These are phyloP conservation scores for Petrolisthes manimaculis DNA, from an alignment of 2,888 invertebrate species.

Conservation along the genomic window DNA sequence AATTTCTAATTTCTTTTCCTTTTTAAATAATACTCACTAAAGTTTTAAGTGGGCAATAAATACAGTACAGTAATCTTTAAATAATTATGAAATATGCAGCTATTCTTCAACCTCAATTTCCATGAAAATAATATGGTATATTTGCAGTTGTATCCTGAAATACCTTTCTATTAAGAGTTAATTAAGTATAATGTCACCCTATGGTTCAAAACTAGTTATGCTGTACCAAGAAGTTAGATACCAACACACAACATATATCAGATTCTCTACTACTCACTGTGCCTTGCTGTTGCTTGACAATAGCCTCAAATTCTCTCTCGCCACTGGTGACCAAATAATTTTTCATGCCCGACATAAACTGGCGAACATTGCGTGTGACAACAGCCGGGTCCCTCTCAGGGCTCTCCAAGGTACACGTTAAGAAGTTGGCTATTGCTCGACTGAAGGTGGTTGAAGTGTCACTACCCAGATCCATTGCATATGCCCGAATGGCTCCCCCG, in stretches of 20 bases:
- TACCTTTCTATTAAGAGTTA: too few relatives aligned
- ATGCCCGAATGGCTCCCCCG: conserved; percentile 82
- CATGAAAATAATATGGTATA: too few relatives aligned
- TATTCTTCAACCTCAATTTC: too few relatives aligned
- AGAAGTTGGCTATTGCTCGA: conserved; percentile 92
- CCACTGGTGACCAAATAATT: conserved; percentile 97
- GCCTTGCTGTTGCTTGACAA: conserved; percentile 87
- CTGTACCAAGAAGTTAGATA: too few relatives aligned
- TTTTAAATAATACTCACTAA: neutral
- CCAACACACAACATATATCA: too few relatives aligned
- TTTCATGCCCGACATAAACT: conserved; percentile 99
- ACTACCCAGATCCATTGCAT: conserved; percentile 83
- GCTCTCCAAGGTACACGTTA: conserved; percentile 91
- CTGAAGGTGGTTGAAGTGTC: conserved; percentile 91
- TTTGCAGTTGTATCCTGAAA: too few relatives aligned
- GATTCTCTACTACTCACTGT: conserved; percentile 74
- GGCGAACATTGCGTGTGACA: conserved; percentile 79
- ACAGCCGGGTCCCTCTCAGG: conserved; percentile 89
- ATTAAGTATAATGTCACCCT: too few relatives aligned
- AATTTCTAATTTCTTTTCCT: neutral
- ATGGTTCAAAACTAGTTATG: too few relatives aligned
- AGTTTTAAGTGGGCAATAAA: neutral
- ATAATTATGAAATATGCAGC: too few relatives aligned
- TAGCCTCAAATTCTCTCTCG: conserved; percentile 90
- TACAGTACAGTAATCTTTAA: neutral